Percentiles rank a stretch among this genome's conserved stretches.
Conservation (phyloP, 2,113 vertebrate species). For the Alaudala cheleensis region DNA sequence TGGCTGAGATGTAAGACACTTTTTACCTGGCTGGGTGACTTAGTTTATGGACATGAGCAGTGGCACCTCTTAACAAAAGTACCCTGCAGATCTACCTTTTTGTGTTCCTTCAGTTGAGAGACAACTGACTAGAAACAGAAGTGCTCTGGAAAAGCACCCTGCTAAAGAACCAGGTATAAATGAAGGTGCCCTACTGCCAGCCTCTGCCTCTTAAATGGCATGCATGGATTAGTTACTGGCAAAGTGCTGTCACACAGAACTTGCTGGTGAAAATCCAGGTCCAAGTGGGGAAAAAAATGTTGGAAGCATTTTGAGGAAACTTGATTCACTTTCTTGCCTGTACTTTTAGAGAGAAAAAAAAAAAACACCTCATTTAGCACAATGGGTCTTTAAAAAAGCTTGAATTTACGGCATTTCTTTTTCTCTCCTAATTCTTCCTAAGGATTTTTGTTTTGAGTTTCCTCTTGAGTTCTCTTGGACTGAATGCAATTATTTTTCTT, state of each 20-base stretch:
- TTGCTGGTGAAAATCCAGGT: conserved; percentile 4
- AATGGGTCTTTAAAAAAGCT: conserved; percentile 13
- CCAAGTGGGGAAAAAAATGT: neutral
- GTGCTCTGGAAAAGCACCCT: neutral
- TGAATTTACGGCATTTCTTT: neutral
- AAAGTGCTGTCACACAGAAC: neutral
- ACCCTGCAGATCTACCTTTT: neutral
- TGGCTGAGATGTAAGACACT: neutral
- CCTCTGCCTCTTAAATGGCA: neutral
- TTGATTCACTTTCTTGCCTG: conserved; percentile 25
- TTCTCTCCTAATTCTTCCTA: neutral
- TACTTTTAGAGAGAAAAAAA: neutral
- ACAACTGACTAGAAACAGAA: neutral
- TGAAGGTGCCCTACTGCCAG: neutral
- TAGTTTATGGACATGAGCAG: neutral
- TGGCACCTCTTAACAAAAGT: neutral
- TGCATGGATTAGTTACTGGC: neutral
- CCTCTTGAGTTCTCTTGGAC: neutral
- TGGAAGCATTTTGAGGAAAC: conserved; percentile 42
- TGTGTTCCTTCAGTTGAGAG: neutral
- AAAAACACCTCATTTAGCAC: neutral
- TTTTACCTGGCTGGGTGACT: neutral
- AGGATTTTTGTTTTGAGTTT: neutral
- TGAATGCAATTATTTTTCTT: neutral
- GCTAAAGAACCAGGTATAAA: neutral